Evolutionary conservation across 2,113 vertebrate genomes (phyloP).

Genomic region (Atractosteus spatula): DNA sequence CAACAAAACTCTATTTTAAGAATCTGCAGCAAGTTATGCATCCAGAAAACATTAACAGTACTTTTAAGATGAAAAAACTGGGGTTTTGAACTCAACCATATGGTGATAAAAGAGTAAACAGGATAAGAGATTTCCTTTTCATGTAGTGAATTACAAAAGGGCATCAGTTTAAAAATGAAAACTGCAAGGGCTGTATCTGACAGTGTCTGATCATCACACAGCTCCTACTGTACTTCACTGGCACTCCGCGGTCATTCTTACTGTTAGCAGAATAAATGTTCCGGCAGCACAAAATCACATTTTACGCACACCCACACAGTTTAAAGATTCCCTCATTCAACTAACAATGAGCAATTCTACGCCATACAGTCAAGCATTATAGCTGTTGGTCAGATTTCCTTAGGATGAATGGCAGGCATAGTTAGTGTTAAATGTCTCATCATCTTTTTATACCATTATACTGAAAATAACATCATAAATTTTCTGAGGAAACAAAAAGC

Average conservation of each 20-base stretch:
- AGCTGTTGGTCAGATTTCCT: background rate
- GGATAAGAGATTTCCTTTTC: no score
- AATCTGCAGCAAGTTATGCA: no score
- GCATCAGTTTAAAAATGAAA: no score
- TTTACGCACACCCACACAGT: constrained; percentile 9
- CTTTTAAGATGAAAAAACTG: no score
- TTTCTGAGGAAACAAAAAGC: background rate
- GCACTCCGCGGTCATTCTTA: background rate
- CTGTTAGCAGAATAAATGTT: background rate
- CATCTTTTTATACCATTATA: background rate
- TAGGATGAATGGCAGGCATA: background rate
- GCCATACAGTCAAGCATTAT: constrained; percentile 2
- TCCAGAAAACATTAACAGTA: no score
- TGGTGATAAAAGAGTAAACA: no score
- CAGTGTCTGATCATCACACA: background rate
- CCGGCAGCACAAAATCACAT: background rate
- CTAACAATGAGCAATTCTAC: background rate
- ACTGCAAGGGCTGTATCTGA: constrained; percentile 13
- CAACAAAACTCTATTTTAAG: no score
- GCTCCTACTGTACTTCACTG: background rate
- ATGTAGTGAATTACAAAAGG: no score
- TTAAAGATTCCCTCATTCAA: constrained; percentile 2
- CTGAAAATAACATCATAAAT: background rate
- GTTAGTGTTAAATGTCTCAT: background rate
- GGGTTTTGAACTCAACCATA: no score